These are phyloP conservation scores for Helleia helle DNA, from an alignment of 2,888 invertebrate species.

Conservation along the genomic window DNA sequence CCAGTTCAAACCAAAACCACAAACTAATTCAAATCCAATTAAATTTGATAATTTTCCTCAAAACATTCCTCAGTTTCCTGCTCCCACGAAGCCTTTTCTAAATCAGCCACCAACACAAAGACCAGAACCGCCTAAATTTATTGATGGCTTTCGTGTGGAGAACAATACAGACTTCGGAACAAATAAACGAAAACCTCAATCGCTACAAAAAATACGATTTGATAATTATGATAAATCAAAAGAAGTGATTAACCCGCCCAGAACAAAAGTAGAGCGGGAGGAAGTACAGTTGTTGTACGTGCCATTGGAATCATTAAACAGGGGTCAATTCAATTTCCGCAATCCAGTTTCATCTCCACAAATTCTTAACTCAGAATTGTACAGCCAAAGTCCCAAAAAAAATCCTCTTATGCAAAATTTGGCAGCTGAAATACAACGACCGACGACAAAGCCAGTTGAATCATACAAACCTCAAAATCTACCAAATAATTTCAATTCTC, in stretches of 20 bases:
- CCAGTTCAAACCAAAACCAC: constrained; percentile 36
- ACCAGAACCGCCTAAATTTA: constrained; percentile 44
- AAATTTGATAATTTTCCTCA: constrained; percentile 43
- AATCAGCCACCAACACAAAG: constrained; percentile 34
- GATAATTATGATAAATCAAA: constrained; percentile 43
- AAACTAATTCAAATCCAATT: constrained; percentile 32
- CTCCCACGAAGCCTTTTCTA: constrained; percentile 41
- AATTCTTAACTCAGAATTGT: constrained; percentile 42
- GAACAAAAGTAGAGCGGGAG: constrained; percentile 65
- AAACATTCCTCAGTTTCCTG: constrained; percentile 25
- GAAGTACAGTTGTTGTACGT: constrained; percentile 88
- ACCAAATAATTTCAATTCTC: constrained; percentile 43
- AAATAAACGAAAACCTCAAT: constrained; percentile 42
- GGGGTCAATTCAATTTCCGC: constrained; percentile 57
- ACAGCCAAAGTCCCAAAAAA: constrained; percentile 38
- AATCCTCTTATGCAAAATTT: constrained; percentile 33
- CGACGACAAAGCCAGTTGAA: constrained; percentile 34
- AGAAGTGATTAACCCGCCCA: constrained; percentile 31
- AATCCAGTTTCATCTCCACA: constrained; percentile 38
- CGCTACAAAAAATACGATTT: constrained; percentile 54
- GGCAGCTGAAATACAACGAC: constrained; percentile 37
- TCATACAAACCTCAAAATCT: constrained; percentile 38
- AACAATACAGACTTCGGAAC: constrained; percentile 35
- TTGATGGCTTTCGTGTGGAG: constrained; percentile 58
- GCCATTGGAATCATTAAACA: constrained; percentile 82